A percentile compares a stretch with the other conserved stretches of the same genome.
Conservation (phyloP, 2,888 invertebrate genomes). For the Clostera curtula region DNA sequence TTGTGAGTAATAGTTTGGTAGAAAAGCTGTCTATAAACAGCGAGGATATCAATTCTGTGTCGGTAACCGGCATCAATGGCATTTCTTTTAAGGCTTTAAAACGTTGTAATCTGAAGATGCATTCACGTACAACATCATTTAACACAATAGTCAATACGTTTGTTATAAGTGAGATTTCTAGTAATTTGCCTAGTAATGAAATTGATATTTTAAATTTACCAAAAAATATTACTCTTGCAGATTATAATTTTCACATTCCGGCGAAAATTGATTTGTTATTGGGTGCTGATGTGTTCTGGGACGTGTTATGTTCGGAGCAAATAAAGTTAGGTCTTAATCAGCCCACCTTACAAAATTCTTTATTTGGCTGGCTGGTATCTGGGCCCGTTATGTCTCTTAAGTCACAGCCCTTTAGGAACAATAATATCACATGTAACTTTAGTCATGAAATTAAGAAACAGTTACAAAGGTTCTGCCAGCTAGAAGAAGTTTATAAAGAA, state of each 20-base stretch:
- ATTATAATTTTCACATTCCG: not conserved
- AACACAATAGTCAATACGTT: too few relatives aligned
- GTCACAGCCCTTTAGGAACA: too few relatives aligned
- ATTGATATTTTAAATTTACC: not conserved
- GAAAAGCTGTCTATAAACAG: too few relatives aligned
- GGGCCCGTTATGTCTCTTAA: not conserved
- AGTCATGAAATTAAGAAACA: not conserved
- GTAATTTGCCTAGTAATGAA: too few relatives aligned
- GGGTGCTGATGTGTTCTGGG: not conserved
- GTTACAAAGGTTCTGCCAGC: not conserved
- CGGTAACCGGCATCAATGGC: too few relatives aligned
- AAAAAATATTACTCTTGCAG: not conserved
- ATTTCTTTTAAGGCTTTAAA: too few relatives aligned
- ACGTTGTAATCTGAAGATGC: too few relatives aligned
- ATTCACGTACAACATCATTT: too few relatives aligned
- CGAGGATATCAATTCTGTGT: too few relatives aligned
- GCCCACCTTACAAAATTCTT: not conserved
- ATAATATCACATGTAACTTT: not conserved
- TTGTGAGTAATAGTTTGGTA: too few relatives aligned
- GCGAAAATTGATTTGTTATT: not conserved
- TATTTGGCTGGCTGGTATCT: not conserved
- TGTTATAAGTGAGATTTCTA: too few relatives aligned
- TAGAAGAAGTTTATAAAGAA: not conserved
- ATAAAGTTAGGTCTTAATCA: not conserved
- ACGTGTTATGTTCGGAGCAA: not conserved